Evolutionary conservation across 2,113 vertebrate genomes (phyloP).

Genomic region (Rhineura floridana): DNA sequence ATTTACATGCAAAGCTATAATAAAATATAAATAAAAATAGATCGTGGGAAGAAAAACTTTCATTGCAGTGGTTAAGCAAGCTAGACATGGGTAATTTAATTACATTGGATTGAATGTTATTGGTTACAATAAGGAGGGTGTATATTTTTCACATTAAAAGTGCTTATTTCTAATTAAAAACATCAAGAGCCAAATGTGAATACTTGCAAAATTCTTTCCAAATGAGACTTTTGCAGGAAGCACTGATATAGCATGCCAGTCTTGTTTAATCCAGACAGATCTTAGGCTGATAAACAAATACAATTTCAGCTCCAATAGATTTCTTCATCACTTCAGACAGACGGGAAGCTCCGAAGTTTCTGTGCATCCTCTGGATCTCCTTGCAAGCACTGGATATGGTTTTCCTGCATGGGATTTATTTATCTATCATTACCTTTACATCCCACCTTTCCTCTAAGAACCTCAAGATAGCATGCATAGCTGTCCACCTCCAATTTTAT

Average conservation of each 20-base stretch:
- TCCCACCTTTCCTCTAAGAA: no score
- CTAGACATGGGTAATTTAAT: constrained; percentile 14
- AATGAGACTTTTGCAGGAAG: constrained; percentile 15
- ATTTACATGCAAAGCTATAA: constrained; percentile 19
- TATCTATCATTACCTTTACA: no score
- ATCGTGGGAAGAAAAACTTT: neutral
- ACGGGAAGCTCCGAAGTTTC: no score
- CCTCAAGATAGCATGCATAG: no score
- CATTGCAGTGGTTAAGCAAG: neutral
- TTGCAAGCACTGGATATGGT: no score
- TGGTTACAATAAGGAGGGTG: constrained; percentile 16
- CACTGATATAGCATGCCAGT: neutral
- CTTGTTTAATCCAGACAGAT: neutral
- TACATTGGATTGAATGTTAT: neutral
- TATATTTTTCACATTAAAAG: constrained; percentile 31
- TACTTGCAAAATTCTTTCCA: constrained; percentile 25
- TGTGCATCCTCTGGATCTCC: no score
- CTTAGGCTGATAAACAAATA: neutral
- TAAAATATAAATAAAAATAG: constrained; percentile 35
- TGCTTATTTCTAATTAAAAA: constrained; percentile 23
- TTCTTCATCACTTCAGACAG: neutral
- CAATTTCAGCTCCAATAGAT: neutral
- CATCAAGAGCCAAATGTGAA: constrained; percentile 11
- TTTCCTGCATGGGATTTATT: no score
- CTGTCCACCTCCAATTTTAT: no score